Evolutionary conservation across 2,888 invertebrate species (phyloP).

Genomic region (Leucophenga montana): DNA sequence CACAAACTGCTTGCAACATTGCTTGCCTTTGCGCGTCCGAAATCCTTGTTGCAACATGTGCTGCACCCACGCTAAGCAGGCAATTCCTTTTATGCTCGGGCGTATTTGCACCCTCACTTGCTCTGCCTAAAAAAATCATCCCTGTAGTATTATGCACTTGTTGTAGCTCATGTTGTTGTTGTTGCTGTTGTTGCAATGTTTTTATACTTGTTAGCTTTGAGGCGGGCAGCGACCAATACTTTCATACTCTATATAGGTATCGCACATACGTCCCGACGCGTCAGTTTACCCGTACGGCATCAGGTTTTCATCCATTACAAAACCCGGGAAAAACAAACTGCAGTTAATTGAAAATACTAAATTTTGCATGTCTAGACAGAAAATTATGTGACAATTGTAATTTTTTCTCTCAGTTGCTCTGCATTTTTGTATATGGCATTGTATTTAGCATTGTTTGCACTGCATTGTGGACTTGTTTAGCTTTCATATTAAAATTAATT

Average conservation of each 20-base stretch:
- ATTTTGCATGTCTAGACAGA: slow-evolving; percentile 72
- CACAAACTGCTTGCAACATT: not conserved
- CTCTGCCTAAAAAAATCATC: slow-evolving; percentile 17
- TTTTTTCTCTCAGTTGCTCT: not conserved
- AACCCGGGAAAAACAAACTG: slow-evolving; percentile 45
- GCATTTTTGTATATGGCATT: no score
- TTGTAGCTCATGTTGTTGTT: slow-evolving; percentile 15
- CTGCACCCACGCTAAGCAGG: slow-evolving; percentile 1
- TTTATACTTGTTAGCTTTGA: slow-evolving; percentile 17
- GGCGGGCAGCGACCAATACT: not conserved
- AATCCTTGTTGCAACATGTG: slow-evolving; percentile 25
- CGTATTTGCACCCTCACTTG: not conserved
- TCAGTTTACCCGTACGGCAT: slow-evolving; percentile 30
- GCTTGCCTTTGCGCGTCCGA: not conserved
- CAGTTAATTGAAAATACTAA: slow-evolving; percentile 72
- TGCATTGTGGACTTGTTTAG: slow-evolving; percentile 52
- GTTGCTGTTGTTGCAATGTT: slow-evolving; percentile 16
- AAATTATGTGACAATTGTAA: slow-evolving; percentile 72
- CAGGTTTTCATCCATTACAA: slow-evolving; percentile 13
- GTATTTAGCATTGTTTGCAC: slow-evolving; percentile 26
- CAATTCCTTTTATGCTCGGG: not conserved
- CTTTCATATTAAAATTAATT: slow-evolving; percentile 69
- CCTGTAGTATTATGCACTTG: slow-evolving; percentile 8
- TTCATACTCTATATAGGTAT: no score
- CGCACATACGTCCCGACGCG: slow-evolving; percentile 9